Base-by-base conservation (phyloP, 2,113 vertebrate genomes). In the Catharus fuscescens region DNA sequence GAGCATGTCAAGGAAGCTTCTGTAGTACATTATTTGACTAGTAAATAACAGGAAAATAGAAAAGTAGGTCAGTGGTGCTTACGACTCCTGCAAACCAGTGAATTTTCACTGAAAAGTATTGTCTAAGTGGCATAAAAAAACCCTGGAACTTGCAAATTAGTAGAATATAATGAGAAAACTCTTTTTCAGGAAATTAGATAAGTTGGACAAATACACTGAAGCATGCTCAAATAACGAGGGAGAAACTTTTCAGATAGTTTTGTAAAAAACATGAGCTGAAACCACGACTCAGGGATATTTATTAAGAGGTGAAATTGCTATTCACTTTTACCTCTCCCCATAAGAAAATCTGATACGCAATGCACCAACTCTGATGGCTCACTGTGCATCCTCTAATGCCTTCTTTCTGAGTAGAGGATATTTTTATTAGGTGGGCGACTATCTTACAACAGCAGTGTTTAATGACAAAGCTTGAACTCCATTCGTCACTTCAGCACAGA, bases 61-160 rank as follows among this genome's bases (percentile, higher is more conserved):
- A 95, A 97, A 97, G 70, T 96, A 91, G 83, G 93, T 96, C 92
- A 96, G 34, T 93, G 62, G 65, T 95, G 82, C 48, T 88, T 94
- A 80, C 1, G 0, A 64, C 28, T 83, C 20, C 93, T 12, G 26
- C 45, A 94, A 96, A 88, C 1, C 78, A 89, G 81, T 86, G 81
- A 81, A 70, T 47, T 92, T 95, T 76, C 90, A 67, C 48, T 82
- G 70, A 48, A 95, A 85, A 96, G 23, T 59, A 85, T 31, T 65
- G 56, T 44, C 26, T 94, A 40, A 72, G 57, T 80, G 38, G 65
- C 72, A 74, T 81, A 8, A 82, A 74, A 83, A 86, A 64, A 40
- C 13, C 13, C 50, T 80, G 53, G 8, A 92, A 52, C 64, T 80
- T 61, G 15, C 19, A 88, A 86, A 79, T 96, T 87, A 74, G 20